Evolutionary conservation across 1,140 invertebrate species (phyloP).

Genomic region (Drosophila fuyamai): DNA sequence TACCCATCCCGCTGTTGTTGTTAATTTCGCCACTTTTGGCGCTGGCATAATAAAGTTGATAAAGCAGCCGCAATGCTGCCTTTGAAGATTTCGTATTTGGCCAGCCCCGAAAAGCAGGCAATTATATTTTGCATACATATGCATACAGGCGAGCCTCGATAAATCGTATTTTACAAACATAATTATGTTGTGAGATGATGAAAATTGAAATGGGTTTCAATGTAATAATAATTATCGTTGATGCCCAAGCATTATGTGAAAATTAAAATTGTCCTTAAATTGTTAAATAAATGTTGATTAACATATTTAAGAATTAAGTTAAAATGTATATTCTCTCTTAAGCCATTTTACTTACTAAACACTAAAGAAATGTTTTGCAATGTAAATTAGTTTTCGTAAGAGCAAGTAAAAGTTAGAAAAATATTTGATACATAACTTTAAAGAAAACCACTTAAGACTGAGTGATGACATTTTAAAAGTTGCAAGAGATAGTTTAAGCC

Average conservation of each 20-base stretch:
- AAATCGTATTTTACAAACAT: background rate
- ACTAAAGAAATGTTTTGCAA: no score
- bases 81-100: conserved; percentile 54
- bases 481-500: background rate
- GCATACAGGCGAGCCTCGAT: background rate
- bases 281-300: no score
- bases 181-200: no score
- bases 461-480: background rate
- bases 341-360: no score
- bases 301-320: no score
- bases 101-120: conserved; percentile 57
- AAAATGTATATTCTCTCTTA: no score
- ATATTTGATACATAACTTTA: no score
- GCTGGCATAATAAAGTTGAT: conserved; percentile 76
- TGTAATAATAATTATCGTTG: background rate
- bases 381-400: background rate
- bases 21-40: conserved; percentile 77
- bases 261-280: background rate
- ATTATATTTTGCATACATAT: conserved; percentile 47
- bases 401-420: no score
- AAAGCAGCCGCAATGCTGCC: conserved; percentile 45
- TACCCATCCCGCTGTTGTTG: conserved; percentile 31
- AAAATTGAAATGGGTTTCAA: background rate
- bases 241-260: background rate
- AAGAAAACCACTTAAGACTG: background rate